These are phyloP conservation scores for Synaphobranchus kaupii DNA, from an alignment of 2,797 vertebrate species.

Conservation along the genomic window DNA sequence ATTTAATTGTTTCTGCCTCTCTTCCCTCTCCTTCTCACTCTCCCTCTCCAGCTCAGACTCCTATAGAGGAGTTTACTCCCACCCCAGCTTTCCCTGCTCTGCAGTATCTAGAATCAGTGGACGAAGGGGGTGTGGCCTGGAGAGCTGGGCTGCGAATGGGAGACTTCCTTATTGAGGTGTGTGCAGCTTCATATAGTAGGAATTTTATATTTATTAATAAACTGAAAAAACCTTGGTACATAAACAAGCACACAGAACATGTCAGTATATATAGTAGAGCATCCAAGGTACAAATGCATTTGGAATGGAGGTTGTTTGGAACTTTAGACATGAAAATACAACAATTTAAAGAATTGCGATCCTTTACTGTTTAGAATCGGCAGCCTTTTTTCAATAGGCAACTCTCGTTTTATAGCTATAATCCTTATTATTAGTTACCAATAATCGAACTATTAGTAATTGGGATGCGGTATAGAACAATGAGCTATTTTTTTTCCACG, in stretches of 20 bases:
- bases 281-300: background rate
- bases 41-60: constrained; percentile 85
- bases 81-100: constrained; percentile 92
- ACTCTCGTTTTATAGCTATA: no score
- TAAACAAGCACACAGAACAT: background rate
- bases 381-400: no score
- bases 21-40: constrained; percentile 22
- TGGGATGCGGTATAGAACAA: no score
- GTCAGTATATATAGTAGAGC: background rate
- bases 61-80: constrained; percentile 94
- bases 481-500: no score
- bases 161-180: constrained; percentile 92
- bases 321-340: no score
- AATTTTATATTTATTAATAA: background rate
- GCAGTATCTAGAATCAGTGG: constrained; percentile 92
- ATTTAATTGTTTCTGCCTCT: constrained; percentile 28
- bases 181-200: background rate
- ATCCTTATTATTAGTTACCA: no score
- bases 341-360: no score
- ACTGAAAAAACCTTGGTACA: background rate
- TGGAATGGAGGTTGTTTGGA: background rate
- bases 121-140: constrained; percentile 93
- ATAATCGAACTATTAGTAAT: no score
- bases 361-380: no score
- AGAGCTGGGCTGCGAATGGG: constrained; percentile 91